Percentiles rank a stretch among this genome's conserved stretches.
These are phyloP conservation scores for Caenorhabditis japonica DNA, from an alignment of 2,888 invertebrate genomes.

Conservation along the genomic window DNA sequence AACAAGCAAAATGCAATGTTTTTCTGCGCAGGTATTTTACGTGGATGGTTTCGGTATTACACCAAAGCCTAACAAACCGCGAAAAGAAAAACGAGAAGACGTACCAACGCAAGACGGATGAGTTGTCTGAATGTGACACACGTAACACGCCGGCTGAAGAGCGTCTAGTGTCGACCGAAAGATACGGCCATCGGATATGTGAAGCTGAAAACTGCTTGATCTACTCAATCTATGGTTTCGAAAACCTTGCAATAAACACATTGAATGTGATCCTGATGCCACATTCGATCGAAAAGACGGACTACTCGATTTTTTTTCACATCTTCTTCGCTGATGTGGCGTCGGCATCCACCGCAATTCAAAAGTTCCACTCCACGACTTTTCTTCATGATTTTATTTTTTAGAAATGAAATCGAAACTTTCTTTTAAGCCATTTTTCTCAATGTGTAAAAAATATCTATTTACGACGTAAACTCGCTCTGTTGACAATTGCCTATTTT, in stretches of 20 bases:
- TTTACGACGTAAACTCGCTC: no score
- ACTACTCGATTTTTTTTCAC: conserved; percentile 23
- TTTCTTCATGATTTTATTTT: no score
- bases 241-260: conserved; percentile 37
- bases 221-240: background rate
- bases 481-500: no score
- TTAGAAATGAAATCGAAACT: conserved; percentile 20
- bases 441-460: no score
- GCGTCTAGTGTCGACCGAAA: conserved; percentile 12
- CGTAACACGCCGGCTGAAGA: conserved; percentile 28
- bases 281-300: conserved; percentile 24
- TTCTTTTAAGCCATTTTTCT: no score
- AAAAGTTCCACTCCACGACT: conserved; percentile 27
- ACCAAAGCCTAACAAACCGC: no score
- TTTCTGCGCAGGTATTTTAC: no score
- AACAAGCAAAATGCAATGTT: no score
- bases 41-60: no score
- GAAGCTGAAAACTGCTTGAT: conserved; percentile 2
- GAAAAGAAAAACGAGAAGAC: no score
- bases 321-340: conserved; percentile 20
- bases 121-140: conserved; percentile 28
- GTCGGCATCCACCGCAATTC: conserved; percentile 33
- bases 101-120: conserved; percentile 37
- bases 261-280: conserved; percentile 34
- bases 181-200: conserved; percentile 17